Conservation (phyloP, 1,140 invertebrate genomes). For the Temnothorax longispinosus region DNA sequence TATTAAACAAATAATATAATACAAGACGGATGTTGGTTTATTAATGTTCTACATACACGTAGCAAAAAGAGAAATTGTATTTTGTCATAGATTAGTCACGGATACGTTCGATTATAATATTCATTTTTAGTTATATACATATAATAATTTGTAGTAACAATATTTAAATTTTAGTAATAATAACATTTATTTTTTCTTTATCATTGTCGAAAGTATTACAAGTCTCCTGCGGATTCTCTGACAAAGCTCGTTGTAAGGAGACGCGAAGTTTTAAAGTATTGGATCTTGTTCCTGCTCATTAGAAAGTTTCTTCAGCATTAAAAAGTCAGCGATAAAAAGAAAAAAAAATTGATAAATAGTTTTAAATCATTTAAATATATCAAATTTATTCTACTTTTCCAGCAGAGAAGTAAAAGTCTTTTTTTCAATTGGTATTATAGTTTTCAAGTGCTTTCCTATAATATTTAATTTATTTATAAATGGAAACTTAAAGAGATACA, state of each 20-base stretch:
- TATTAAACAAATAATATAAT: too few relatives aligned
- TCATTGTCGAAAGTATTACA: neutral
- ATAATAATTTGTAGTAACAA: neutral
- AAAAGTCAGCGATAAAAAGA: neutral
- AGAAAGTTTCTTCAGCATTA: constrained; percentile 30
- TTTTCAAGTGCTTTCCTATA: neutral
- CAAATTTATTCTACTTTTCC: neutral
- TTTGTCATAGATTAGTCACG: neutral
- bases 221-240: neutral
- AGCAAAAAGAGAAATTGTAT: neutral
- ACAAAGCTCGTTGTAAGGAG: constrained; percentile 20
- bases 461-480: neutral
- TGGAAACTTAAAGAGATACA: neutral
- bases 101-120: neutral
- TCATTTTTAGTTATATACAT: constrained; percentile 4
- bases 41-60: neutral
- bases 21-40: neutral
- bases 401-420: neutral
- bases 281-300: neutral
- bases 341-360: neutral
- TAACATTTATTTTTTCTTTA: constrained; percentile 19
- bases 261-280: constrained; percentile 13
- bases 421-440: neutral
- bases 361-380: neutral
- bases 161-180: neutral